Conservation (phyloP, 2,888 invertebrate genomes). For the Lymantria dispar region DNA sequence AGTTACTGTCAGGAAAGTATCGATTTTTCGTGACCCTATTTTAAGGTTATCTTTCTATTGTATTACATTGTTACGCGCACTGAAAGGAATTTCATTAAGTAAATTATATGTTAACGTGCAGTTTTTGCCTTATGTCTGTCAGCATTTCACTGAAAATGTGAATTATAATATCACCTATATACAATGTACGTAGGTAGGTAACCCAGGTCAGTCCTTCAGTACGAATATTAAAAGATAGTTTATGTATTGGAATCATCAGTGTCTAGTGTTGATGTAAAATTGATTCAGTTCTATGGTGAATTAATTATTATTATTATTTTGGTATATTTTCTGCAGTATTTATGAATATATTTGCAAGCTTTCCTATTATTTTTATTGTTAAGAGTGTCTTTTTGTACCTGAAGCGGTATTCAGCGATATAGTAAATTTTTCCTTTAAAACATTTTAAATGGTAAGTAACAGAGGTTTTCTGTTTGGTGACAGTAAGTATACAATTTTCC, state of each 20-base stretch:
- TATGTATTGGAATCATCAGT: slow-evolving; percentile 5
- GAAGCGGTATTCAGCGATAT: too few relatives aligned
- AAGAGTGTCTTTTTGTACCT: too few relatives aligned
- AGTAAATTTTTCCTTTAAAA: too few relatives aligned
- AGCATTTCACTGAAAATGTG: slow-evolving; percentile 58
- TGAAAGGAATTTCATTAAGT: slow-evolving; percentile 57
- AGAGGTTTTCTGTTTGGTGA: too few relatives aligned
- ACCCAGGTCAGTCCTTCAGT: slow-evolving; percentile 9
- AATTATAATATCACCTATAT: slow-evolving; percentile 26
- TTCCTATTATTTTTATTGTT: too few relatives aligned
- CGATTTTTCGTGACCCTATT: slow-evolving; percentile 73
- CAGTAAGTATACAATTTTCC: too few relatives aligned
- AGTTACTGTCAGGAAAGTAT: slow-evolving; percentile 54
- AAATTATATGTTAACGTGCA: slow-evolving; percentile 53
- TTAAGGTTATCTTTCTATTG: slow-evolving; percentile 73
- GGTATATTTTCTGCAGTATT: too few relatives aligned
- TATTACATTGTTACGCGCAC: slow-evolving; percentile 58
- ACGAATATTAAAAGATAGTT: slow-evolving; percentile 5
- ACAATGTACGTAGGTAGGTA: slow-evolving; percentile 52
- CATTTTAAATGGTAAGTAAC: too few relatives aligned
- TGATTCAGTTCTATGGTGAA: not conserved
- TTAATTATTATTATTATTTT: not conserved
- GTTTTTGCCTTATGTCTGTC: slow-evolving; percentile 55
- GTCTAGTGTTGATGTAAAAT: not conserved
- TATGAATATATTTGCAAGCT: too few relatives aligned